Evolutionary conservation across 2,113 vertebrate species (phyloP).

Genomic region (Tinamus guttatus): DNA sequence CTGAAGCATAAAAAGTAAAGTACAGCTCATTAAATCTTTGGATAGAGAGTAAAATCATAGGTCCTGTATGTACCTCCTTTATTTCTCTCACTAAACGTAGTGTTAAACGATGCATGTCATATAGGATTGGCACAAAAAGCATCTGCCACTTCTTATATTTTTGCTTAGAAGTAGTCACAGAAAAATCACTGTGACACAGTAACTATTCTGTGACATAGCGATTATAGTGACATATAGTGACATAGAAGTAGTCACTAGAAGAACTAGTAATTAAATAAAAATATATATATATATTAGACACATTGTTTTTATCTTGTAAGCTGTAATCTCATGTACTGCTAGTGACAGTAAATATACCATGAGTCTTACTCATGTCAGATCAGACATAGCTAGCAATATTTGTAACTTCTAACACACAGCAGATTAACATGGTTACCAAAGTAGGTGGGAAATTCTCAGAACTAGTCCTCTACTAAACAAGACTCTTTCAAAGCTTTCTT

Average conservation of each 20-base stretch:
- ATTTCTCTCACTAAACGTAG: neutral
- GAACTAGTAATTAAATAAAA: neutral
- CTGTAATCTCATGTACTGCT: neutral
- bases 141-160: neutral
- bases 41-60: neutral
- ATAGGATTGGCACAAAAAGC: neutral
- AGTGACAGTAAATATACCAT: neutral
- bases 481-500: neutral
- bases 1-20: neutral
- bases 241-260: too few species aligned
- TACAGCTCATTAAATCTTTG: neutral
- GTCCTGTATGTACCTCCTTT: neutral
- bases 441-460: neutral
- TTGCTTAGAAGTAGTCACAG: neutral
- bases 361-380: neutral
- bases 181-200: too few species aligned
- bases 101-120: neutral
- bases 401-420: neutral
- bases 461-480: neutral
- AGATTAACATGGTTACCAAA: neutral
- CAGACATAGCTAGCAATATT: neutral
- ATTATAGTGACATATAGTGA: too few species aligned
- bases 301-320: neutral
- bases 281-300: neutral
- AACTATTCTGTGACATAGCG: too few species aligned